Evolutionary conservation across 2,113 vertebrate species (phyloP), one percentile per base, ranked within the genome.

Genomic region (Pelvicachromis taeniatus): DNA sequence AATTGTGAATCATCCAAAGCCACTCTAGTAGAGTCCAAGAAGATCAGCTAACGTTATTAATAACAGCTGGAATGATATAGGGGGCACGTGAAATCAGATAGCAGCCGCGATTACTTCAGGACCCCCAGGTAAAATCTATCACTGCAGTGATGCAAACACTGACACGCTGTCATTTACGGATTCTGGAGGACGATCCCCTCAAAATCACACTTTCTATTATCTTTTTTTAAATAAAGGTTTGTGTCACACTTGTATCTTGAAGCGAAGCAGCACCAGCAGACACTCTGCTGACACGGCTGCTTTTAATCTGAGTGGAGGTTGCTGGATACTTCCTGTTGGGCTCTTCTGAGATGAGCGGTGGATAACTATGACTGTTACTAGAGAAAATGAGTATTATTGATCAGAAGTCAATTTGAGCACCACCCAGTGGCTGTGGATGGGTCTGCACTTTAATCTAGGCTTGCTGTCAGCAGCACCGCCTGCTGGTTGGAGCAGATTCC

Each of bases 11-110:
- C 31, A 8, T 63, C 6, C 61, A 23, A 40, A 68, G 61, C 61
- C 12, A 21, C 35, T 2, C 19, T 38, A 6, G 21, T 26, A 42
- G n/a, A 70, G 38, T 70, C 3, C 0, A 9, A 45, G 21, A 45
- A 10, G 1, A 16, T 61, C 58, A 19, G 16, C 63, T 68, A 5
- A 9, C 23, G n/a, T 68, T 2, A 68, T 40, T 16, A 68, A 68
- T 23, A 6, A 65, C 35, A 68, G 61, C 19, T 3, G 35, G 19
- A 0, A 68, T 42, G 35, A 42, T 23, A 0, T 12, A 14, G 33
- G 40, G 33, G 17, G 19, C 33, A 38, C 1, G 6, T 38, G 11
- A 21, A 2, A n/a, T 65, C 33, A 13, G 61, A 65, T 19, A 65
- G 33, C 38, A 38, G 11, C 61, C 38, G 4, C 33, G 12, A 2